Percentiles rank a stretch among this genome's conserved stretches.
phyloP scores from a whole-genome alignment of 1,140 invertebrate species.

The Micrasema minimum region DNA sequence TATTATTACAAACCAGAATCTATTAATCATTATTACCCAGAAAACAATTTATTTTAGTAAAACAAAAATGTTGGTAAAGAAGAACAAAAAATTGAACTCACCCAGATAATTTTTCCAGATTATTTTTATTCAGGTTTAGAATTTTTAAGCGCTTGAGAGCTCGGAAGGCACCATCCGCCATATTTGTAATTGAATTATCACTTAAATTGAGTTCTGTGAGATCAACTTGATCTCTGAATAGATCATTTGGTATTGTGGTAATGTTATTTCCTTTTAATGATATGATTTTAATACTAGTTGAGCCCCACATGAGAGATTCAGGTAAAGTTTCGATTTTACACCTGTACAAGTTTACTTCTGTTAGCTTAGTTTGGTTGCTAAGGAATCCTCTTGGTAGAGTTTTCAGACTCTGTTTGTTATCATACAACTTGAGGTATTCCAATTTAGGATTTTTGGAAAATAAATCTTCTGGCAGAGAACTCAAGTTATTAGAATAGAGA shows the following conservation, averaged over 20 bases:
- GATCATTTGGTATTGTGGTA: constrained; percentile 62
- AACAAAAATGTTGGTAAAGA: no score
- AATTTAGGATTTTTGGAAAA: constrained; percentile 68
- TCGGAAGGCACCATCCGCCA: constrained; percentile 68
- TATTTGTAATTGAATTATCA: constrained; percentile 66
- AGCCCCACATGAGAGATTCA: constrained; percentile 69
- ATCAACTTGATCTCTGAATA: constrained; percentile 70
- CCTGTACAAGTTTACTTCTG: constrained; percentile 63
- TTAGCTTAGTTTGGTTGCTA: constrained; percentile 66
- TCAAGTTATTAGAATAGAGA: constrained; percentile 71
- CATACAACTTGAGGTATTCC: constrained; percentile 66
- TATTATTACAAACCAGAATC: no score
- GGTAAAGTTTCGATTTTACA: constrained; percentile 67
- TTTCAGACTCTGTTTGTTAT: constrained; percentile 66
- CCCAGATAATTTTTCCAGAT: constrained; percentile 65
- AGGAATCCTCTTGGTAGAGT: constrained; percentile 69
- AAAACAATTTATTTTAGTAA: no score
- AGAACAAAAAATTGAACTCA: no score
- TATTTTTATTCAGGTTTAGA: constrained; percentile 68
- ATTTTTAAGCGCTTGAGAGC: constrained; percentile 63
- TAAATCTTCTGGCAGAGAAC: constrained; percentile 68
- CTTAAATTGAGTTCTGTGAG: constrained; percentile 68
- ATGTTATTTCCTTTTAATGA: constrained; percentile 69
- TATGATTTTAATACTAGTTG: constrained; percentile 66
- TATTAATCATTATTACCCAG: no score